Conservation (phyloP, 2,888 invertebrate genomes). For the Trisateles emortualis region DNA sequence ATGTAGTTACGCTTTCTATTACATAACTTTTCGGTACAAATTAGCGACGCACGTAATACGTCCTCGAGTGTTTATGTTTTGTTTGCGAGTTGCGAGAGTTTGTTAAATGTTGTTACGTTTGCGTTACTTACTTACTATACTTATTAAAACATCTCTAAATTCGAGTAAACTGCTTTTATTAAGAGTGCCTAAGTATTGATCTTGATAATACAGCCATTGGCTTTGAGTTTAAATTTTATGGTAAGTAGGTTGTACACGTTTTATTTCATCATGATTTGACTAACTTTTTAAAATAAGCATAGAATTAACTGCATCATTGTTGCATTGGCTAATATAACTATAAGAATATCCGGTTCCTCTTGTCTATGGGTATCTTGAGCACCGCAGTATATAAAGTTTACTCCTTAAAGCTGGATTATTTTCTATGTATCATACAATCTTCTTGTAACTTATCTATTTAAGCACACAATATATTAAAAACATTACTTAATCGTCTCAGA, state of each 20-base stretch:
- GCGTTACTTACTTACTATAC: slow-evolving; percentile 13
- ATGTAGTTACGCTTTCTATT: slow-evolving; percentile 51
- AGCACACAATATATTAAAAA: slow-evolving; percentile 9
- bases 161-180: no score
- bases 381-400: no score
- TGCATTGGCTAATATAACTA: no score
- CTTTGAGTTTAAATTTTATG: not conserved
- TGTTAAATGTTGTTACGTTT: slow-evolving; percentile 25
- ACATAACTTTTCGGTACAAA: slow-evolving; percentile 36
- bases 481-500: slow-evolving; percentile 22
- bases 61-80: slow-evolving; percentile 36
- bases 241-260: no score
- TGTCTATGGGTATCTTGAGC: no score
- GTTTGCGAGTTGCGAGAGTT: slow-evolving; percentile 40
- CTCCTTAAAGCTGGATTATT: not conserved
- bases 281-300: no score
- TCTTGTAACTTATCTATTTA: not conserved
- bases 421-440: not conserved
- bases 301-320: no score
- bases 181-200: no score
- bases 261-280: no score
- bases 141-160: not conserved
- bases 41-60: slow-evolving; percentile 36
- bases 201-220: not conserved
- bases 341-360: no score